Conservation (phyloP, 2,797 vertebrate species). For the Peromyscus nudipes region DNA sequence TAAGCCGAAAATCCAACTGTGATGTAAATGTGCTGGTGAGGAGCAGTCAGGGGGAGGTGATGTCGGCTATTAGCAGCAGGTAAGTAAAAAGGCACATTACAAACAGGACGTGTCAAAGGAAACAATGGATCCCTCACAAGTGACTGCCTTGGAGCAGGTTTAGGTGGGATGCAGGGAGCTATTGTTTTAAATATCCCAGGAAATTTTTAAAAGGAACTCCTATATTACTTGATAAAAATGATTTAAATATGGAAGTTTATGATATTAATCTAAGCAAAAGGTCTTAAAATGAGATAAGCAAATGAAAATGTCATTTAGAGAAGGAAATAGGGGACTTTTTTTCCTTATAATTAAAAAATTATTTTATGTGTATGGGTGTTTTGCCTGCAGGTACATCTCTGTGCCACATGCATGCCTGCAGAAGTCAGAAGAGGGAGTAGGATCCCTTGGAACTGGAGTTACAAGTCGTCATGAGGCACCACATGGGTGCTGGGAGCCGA, state of each 20-base stretch:
- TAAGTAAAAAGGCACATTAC: background rate
- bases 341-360: background rate
- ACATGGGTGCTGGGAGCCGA: background rate
- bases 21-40: no score
- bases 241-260: background rate
- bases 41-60: background rate
- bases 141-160: background rate
- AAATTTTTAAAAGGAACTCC: background rate
- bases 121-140: background rate
- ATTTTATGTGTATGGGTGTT: background rate
- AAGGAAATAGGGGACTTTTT: background rate
- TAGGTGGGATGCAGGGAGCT: background rate
- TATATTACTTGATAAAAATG: background rate
- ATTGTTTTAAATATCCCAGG: background rate
- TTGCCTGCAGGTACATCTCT: background rate
- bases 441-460: background rate
- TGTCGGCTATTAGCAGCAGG: background rate
- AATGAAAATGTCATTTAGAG: background rate
- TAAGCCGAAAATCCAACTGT: background rate
- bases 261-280: background rate
- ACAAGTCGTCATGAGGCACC: background rate
- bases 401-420: background rate
- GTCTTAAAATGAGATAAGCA: background rate
- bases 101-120: background rate
- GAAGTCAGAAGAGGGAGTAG: background rate